Percentiles rank a stretch among this genome's conserved stretches.
phyloP scores from a whole-genome alignment of 2,113 vertebrate genomes.

The Coptodon rendalli region DNA sequence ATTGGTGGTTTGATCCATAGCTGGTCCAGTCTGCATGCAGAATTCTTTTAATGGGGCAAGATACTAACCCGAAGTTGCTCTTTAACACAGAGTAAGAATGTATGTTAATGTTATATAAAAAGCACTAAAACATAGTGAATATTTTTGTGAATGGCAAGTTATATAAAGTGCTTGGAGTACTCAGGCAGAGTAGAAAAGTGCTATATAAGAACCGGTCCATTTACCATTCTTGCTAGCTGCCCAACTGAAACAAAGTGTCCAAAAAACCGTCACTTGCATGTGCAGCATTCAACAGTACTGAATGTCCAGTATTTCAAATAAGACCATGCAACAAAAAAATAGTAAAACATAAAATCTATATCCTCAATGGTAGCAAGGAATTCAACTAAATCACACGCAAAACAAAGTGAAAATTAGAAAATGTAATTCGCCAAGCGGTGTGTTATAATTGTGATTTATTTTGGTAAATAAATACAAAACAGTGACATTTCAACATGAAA shows the following conservation, averaged over 20 bases:
- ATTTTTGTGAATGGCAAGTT: background rate
- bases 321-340: background rate
- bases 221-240: background rate
- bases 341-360: background rate
- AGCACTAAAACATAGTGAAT: background rate
- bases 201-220: background rate
- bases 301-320: background rate
- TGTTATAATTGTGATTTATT: conserved; percentile 59
- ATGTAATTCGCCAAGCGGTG: background rate
- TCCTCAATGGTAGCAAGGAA: background rate
- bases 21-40: background rate
- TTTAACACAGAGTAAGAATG: background rate
- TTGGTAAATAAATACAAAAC: conserved; percentile 70
- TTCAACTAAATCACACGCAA: background rate
- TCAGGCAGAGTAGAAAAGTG: background rate
- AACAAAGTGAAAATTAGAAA: background rate
- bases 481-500: conserved; percentile 57
- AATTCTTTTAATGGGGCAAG: background rate
- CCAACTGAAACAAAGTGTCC: background rate
- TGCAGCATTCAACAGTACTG: background rate
- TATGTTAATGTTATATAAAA: background rate
- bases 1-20: background rate
- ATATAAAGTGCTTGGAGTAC: background rate
- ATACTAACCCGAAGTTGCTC: background rate
- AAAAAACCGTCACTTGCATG: background rate